Base-by-base conservation (phyloP, 2,888 invertebrate genomes). In the Netelia melanura region DNA sequence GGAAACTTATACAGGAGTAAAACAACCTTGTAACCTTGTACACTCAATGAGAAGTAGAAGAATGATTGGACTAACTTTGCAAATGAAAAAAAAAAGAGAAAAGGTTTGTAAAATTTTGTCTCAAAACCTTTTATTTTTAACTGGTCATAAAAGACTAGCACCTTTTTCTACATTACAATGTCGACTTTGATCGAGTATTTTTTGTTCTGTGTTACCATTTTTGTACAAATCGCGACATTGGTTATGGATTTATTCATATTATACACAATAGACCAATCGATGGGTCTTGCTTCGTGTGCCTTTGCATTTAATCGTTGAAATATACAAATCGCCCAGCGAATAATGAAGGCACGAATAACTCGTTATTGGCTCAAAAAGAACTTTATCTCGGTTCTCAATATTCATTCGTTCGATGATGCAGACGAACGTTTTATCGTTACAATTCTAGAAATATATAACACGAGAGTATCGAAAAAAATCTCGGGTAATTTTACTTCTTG, bases 401-500 rank as follows among this genome's bases (percentile, higher is more conserved):
- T 10, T 48, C 10, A 48, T 48, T 21, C 1, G n/a, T 58, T 58
- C 58, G 58, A 58, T 5, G 58, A 58, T 10, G 21, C 9, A 8
- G 10, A 17, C 10, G 9, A 58, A 6, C 21, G 58, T 58, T n/a
- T 48, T 54, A 56, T 81, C 62, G 25, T 67, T 61, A 71, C 23
- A 68, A 74, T 68, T 80, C 80, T 83, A 77, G 44, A 80, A 78
- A 71, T 71, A 21, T 80, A 58, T 58, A 58, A 17, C 43, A 6
- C 38, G 62, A 52, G 61, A 56, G 68, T 75, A 54, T n/a, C 25
- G 21, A n/a, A 21, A 58, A 25, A 44, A 43, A 52, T 58, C 44
- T 38, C 43, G 30, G 14, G 54, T 38, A 6, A 38, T 44, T 85
- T 38, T 89, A 92, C 86, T 95, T 94, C 91, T 95, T 95, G 79